These are phyloP conservation scores for Hippocampus abdominalis DNA, from an alignment of 2,113 vertebrate species.

Conservation along the genomic window DNA sequence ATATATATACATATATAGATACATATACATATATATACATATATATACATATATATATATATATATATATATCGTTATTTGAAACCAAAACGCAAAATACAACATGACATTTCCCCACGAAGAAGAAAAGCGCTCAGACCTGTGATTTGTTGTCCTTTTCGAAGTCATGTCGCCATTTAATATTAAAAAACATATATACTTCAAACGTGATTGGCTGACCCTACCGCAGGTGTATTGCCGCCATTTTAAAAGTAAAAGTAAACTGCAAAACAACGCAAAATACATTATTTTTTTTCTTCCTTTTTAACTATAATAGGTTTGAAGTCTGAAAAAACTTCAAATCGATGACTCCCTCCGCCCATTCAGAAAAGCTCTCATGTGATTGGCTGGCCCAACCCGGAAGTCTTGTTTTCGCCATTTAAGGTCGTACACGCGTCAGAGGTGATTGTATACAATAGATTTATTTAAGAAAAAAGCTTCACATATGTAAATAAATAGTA, in stretches of 20 bases:
- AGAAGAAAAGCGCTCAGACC: too few species aligned
- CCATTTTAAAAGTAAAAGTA: neutral
- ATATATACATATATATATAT: too few species aligned
- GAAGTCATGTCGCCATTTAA: too few species aligned
- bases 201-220: conserved; percentile 9
- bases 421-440: conserved; percentile 45
- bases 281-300: neutral
- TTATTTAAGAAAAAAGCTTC: conserved; percentile 97
- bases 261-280: neutral
- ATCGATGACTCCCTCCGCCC: neutral
- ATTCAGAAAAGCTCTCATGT: neutral
- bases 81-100: conserved; percentile 67
- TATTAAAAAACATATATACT: too few species aligned
- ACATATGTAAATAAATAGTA: conserved; percentile 99
- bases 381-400: conserved; percentile 6
- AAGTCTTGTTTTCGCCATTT: conserved; percentile 51
- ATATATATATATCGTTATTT: too few species aligned
- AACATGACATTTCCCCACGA: conserved; percentile 76
- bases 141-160: too few species aligned
- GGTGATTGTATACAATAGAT: conserved; percentile 81
- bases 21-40: too few species aligned
- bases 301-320: too few species aligned
- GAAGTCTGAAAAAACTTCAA: too few species aligned
- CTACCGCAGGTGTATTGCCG: neutral
- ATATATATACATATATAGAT: too few species aligned